Evolutionary conservation across 2,797 vertebrate genomes (phyloP), one percentile per base, ranked within the genome.

Genomic region (Arrhamphus sclerolepis): DNA sequence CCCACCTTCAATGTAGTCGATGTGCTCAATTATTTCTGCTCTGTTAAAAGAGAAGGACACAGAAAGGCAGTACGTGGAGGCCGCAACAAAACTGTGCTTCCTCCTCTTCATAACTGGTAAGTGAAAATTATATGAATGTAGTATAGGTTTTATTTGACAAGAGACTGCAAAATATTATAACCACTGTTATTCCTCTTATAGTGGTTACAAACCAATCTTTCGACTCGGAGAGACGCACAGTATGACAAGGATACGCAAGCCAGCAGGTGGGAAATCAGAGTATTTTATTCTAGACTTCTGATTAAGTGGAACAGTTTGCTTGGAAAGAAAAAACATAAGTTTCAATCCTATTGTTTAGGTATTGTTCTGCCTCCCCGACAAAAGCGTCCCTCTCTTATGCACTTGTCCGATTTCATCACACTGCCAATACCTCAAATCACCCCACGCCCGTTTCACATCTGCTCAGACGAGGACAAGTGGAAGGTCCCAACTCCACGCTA

Each of bases 21-120:
- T 2, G 83, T 89, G 46, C 77, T 92, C 10, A 86, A 86, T 42
- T 84, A 83, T 74, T 92, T 90, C 84, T 92, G 90, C 77, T 78
- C 58, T 0, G 7, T 81, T 10, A 69, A 71, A 60, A 82, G 70
- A 46, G 65, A 76, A 0, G 66, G 70, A 19, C 34, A 73, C 57
- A 22, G 0, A 24, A 64, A 66, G 53, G 46, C 50, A 9, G 72
- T 39, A 17, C 69, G 2, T 31, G 29, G 62, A 6, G 21, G 46
- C 2, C 5, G 10, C 40, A 83, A 73, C 46, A 75, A 90, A 20
- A 75, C 87, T 1, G 69, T 89, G 38, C 52, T 80, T n/a, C 44
- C 81, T 18, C 74, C 85, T 7, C 11, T 44, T 4, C 14, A 46
- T 10, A 46, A 75, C 70, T 72, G 74, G 88, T 91, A 70, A 42